Evolutionary conservation across 2,113 vertebrate species (phyloP), one percentile per base, ranked within the genome.

Genomic region (Archocentrus centrarchus): DNA sequence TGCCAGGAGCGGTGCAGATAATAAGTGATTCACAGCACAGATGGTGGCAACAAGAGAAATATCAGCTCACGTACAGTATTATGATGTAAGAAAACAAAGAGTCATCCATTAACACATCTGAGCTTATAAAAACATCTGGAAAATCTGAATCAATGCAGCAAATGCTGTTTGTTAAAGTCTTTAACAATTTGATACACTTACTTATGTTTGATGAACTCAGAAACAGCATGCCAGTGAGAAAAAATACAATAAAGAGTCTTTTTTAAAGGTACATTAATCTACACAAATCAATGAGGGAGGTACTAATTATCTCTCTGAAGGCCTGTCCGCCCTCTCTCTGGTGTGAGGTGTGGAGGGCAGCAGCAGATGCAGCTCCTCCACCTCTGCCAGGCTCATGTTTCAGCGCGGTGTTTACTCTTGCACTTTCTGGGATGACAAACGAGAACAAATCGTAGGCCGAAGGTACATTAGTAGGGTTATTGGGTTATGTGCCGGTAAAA

Each of bases 391-490:
- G 79, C 86, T 92, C 83, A 17, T 60, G 88, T 90, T 89, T 88
- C 87, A 83, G 75, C 4, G 0, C 2, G 1, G 77, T 78, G 88
- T 94, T 92, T 79, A 87, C 83, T 58, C 75, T 77, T 14, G 86
- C 88, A 83, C 88, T 90, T 89, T 83, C 82, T 64, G 60, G 18
- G n/a, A 50, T 89, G 93, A 93, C 93, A 91, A 93, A 93, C 64
- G 70, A 92, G 90, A 90, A 93, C 87, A 91, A 90, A 92, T 89
- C 10, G n/a, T 90, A 77, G 81, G 80, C 89, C 82, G 47, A 58
- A 75, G 76, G 84, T 90, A 80, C 91, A 88, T 92, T 86, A 88
- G 83, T 18, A 11, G 85, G 91, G 85, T 88, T 89, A 90, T 91
- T 85, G 86, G 85, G 82, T 92, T 88, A 88, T 78, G 78, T 80